A percentile compares a stretch with the other conserved stretches of the same genome.
These are phyloP conservation scores for Poecilus cupreus DNA, from an alignment of 2,888 invertebrate species.

Conservation along the genomic window DNA sequence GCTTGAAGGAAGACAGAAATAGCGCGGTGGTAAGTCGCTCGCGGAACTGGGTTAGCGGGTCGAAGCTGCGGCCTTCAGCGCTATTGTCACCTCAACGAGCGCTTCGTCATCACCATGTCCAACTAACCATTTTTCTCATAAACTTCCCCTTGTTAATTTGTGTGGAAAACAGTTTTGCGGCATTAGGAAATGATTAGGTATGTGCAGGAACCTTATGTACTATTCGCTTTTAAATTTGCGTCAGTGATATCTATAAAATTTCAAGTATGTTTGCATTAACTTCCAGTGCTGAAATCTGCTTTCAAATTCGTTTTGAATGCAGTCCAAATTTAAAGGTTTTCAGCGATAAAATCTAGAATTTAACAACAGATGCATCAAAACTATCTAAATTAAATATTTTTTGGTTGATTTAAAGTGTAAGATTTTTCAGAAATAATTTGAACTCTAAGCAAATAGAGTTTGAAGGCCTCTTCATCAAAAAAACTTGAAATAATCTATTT, in stretches of 20 bases:
- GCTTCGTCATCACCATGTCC: not conserved
- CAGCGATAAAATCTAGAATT: not conserved
- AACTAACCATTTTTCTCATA: not conserved
- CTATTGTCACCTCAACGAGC: not conserved
- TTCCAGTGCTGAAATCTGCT: not conserved
- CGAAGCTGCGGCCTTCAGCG: not conserved
- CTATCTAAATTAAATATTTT: too few relatives aligned
- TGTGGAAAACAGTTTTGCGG: not conserved
- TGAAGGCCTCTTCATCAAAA: not conserved
- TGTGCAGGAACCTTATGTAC: not conserved
- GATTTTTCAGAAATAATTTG: not conserved
- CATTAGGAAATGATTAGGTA: not conserved
- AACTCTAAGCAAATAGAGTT: not conserved
- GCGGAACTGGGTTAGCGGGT: not conserved
- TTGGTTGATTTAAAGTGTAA: too few relatives aligned
- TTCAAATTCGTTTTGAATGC: not conserved
- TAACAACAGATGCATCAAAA: too few relatives aligned
- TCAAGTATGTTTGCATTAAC: not conserved
- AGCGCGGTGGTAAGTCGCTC: not conserved
- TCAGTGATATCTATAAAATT: not conserved
- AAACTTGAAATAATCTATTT: constrained; percentile 1
- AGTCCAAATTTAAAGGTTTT: not conserved
- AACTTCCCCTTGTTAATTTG: not conserved
- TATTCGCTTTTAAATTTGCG: not conserved
- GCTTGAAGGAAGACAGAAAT: not conserved